A percentile compares a stretch with the other conserved stretches of the same genome.
Conservation (phyloP, 2,113 vertebrate genomes). For the Meleagris gallopavo region DNA sequence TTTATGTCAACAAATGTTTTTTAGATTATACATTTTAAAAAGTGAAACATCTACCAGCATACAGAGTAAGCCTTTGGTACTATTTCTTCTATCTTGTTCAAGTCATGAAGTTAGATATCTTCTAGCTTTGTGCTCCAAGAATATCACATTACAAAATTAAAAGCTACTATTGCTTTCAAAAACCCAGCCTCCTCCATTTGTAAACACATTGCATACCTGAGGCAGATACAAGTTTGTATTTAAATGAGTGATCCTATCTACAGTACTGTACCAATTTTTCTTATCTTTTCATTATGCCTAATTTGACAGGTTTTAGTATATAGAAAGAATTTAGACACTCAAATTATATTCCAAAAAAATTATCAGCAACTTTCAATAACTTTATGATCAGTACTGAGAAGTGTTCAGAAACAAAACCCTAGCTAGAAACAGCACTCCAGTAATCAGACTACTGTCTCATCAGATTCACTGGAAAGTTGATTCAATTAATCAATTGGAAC, state of each 20-base stretch:
- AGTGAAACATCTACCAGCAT: neutral
- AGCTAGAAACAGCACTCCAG: neutral
- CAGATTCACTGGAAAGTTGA: neutral
- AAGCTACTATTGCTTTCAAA: neutral
- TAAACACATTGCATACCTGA: rapidly evolving
- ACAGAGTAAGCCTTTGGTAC: neutral
- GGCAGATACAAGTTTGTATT: neutral
- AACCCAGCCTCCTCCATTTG: rapidly evolving
- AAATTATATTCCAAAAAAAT: neutral
- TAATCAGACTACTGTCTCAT: neutral
- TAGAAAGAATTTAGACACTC: neutral
- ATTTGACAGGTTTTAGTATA: neutral
- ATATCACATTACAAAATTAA: neutral
- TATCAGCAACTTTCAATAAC: neutral
- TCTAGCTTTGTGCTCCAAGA: neutral
- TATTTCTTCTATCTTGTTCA: neutral
- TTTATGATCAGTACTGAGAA: neutral
- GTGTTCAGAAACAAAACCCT: neutral
- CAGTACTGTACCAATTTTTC: neutral
- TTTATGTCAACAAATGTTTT: neutral
- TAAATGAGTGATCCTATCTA: neutral
- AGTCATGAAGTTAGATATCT: neutral
- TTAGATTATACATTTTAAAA: neutral
- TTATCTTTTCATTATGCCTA: neutral
- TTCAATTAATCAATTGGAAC: neutral